Base-by-base conservation (phyloP, 1,140 invertebrate species). In the Dryas iulia region DNA sequence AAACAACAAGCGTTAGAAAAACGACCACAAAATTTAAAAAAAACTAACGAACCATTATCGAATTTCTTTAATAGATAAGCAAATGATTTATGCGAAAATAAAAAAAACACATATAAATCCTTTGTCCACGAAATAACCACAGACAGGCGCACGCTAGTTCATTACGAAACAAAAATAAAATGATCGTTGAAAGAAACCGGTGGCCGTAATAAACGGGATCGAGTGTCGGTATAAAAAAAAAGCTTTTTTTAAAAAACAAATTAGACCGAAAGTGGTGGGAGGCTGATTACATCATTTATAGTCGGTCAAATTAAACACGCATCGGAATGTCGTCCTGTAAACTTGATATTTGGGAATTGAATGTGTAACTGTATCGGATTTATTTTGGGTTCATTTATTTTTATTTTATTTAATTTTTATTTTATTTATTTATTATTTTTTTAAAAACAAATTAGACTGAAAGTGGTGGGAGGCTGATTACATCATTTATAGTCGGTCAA, bases 181-280 rank as follows among this genome's bases (percentile, higher is more conserved):
- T 58, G 60, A 59, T 30, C 70, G 54, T 73, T 77, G 68, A 82
- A 79, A 77, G 73, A 74, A 77, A 78, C 72, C 76, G 78, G 74
- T 72, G 72, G 73, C 73, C 78, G 72, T 81, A 79, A 84, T 78
- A 79, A 80, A 81, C 74, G 81, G 70, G 74, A 76, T 81, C 75
- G 74, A 74, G 76, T 81, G 77, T 77, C 72, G 74, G 60, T n/a
- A 39, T 69, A 72, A 71, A 67, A 68, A 64, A 69, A 66, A n/a
- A n/a, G n/a, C n/a, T n/a, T 53, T 31, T 60, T 64, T 69, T 69
- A 69, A 69, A 69, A 69, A 69, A 76, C 66, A 71, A 78, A 78
- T 78, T 76, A 73, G 76, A 72, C 59, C 71, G 62, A 63, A 35
- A 66, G 63, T 69, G 59, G 69, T 66, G 72, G 69, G 65, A 71